Base-by-base conservation (phyloP, 2,888 invertebrate genomes). In the Platerodrilus igneus region DNA sequence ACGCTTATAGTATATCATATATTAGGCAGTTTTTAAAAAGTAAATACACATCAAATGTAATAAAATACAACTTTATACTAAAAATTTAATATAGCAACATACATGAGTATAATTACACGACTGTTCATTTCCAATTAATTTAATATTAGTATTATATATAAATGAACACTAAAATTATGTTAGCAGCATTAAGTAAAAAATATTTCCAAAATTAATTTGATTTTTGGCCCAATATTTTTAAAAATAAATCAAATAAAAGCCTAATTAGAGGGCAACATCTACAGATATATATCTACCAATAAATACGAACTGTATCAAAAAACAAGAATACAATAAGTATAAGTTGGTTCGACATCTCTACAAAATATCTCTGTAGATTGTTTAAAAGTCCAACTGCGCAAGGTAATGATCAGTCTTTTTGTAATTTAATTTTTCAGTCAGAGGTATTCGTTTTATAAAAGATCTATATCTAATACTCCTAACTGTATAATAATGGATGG, bases 21-120 rank as follows among this genome's bases (percentile, higher is more conserved):
- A n/a, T 50, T 48, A 48, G 46, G 48, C 46, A 44, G 30, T 45
- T 47, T 45, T 43, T 33, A 22, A 20, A 51, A 49, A 51, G 48
- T 51, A 51, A 53, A 53, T 53, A 50, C 49, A 53, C 47, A 46
- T 51, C 51, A 51, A 53, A 53, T 53, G 51, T 53, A 51, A 51
- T 51, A 53, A 53, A 53, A 53, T 50, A 51, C 48, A 40, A 45
- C 37, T 37, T 45, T 41, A 47, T 48, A 51, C 53, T 53, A 50
- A 51, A 45, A 50, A 40, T 49, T 42, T 51, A 30, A 41, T 41
- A 45, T 42, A 50, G 50, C 48, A 41, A 53, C 48, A 51, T 47
- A 36, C 40, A 32, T 29, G 15, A 42, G 36, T 44, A 44, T 37
- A 44, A 44, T 32, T 44, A n/a, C n/a, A n/a, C n/a, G n/a, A n/a